Evolutionary conservation across 2,888 invertebrate species (phyloP).

Genomic region (Tinea trinotella): DNA sequence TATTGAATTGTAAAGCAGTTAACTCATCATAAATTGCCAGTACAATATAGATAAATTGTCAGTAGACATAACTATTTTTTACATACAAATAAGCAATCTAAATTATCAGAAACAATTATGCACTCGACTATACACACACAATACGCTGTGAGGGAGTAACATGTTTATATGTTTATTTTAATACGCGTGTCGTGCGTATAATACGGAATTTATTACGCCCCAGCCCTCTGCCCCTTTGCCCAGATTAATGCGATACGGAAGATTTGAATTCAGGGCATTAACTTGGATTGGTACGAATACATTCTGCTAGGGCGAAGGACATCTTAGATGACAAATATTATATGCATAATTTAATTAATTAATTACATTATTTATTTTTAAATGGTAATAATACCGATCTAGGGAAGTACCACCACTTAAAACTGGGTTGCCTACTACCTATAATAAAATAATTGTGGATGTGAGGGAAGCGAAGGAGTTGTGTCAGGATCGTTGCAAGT

Average conservation of each 20-base stretch:
- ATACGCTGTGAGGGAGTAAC: slow-evolving; percentile 52
- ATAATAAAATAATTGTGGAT: no score
- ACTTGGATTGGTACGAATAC: slow-evolving; percentile 65
- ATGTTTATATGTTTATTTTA: slow-evolving; percentile 74
- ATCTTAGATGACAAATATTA: slow-evolving; percentile 20
- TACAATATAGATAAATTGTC: no score
- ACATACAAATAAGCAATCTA: no score
- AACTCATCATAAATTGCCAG: no score
- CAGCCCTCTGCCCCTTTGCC: slow-evolving; percentile 39
- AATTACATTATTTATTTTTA: background rate
- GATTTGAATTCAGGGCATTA: slow-evolving; percentile 69
- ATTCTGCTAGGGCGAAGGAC: slow-evolving; percentile 34
- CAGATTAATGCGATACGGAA: slow-evolving; percentile 71
- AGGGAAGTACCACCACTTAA: no score
- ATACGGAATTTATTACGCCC: slow-evolving; percentile 68
- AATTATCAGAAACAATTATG: slow-evolving; percentile 6
- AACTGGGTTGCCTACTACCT: no score
- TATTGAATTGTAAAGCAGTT: no score
- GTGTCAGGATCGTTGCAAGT: no score
- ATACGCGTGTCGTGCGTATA: slow-evolving; percentile 73
- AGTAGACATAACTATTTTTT: no score
- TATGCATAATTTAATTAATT: background rate
- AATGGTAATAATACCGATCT: background rate
- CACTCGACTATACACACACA: background rate
- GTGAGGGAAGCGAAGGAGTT: no score